Evolutionary conservation across 2,113 vertebrate species (phyloP).

Genomic region (Gymnobelideus leadbeateri): DNA sequence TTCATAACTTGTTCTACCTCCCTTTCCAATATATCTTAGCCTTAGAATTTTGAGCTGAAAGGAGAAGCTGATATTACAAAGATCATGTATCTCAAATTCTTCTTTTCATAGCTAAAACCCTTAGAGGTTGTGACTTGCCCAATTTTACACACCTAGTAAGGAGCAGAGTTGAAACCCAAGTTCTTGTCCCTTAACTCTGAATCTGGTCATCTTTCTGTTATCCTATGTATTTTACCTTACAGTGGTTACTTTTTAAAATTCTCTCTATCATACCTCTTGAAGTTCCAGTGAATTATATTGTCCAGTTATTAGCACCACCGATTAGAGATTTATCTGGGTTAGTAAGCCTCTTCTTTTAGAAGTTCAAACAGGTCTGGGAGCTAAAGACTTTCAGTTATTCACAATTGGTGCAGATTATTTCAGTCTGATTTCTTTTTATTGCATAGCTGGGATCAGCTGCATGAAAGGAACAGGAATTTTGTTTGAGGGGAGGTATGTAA

Average conservation of each 20-base stretch:
- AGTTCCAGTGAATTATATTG: neutral
- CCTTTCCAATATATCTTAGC: neutral
- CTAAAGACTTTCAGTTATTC: neutral
- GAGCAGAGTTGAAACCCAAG: neutral
- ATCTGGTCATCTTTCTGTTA: neutral
- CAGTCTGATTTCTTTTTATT: neutral
- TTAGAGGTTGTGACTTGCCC: neutral
- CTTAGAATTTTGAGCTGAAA: neutral
- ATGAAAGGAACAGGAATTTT: neutral
- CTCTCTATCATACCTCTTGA: neutral
- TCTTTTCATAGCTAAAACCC: neutral
- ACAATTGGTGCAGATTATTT: neutral
- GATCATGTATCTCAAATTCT: neutral
- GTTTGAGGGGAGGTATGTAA: neutral
- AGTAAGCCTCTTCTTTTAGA: constrained; percentile 21
- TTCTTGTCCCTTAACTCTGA: neutral
- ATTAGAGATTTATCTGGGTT: constrained; percentile 22
- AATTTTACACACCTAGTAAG: neutral
- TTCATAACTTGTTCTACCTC: neutral
- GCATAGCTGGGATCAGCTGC: neutral
- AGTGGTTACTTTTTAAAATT: neutral
- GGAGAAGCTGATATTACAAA: neutral
- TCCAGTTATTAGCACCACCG: neutral
- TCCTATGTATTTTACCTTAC: neutral
- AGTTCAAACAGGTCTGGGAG: neutral